phyloP scores from a whole-genome alignment of 2,797 vertebrate genomes.

The Thamnophis elegans region DNA sequence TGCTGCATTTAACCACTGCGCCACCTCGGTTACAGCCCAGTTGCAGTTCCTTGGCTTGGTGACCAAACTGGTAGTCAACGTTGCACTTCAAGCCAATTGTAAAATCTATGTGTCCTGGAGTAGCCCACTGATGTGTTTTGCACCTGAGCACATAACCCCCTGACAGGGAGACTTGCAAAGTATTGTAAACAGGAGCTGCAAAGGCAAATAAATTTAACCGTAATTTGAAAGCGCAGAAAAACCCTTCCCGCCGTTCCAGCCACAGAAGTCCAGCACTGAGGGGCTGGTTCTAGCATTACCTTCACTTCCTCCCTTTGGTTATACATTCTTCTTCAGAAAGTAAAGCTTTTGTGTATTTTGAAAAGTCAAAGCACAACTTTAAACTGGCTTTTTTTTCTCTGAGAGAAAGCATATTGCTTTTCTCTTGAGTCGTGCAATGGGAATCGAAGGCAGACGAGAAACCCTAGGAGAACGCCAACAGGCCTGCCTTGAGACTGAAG shows the following conservation, averaged over 20 bases:
- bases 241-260: constrained; percentile 29
- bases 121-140: not conserved
- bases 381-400: constrained; percentile 69
- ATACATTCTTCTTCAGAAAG: constrained; percentile 65
- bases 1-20: no score
- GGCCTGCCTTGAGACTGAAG: constrained; percentile 54
- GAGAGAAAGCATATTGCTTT: constrained; percentile 80
- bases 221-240: constrained; percentile 10
- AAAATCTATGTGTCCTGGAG: not conserved
- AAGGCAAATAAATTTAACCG: constrained; percentile 2
- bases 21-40: not conserved
- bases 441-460: constrained; percentile 64
- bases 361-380: constrained; percentile 73
- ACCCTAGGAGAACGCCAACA: constrained; percentile 55
- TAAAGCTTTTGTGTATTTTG: constrained; percentile 75
- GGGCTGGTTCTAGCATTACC: constrained; percentile 9
- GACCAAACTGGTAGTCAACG: not conserved
- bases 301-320: constrained; percentile 53
- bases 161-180: not conserved
- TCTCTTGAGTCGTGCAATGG: constrained; percentile 57
- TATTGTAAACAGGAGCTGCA: constrained; percentile 10
- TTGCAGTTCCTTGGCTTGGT: not conserved
- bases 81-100: not conserved
- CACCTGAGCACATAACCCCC: not conserved
- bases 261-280: constrained; percentile 4